Evolutionary conservation across 2,888 invertebrate genomes (phyloP), one percentile per base, ranked within the genome.

Genomic region (Mallateleia sp.): DNA sequence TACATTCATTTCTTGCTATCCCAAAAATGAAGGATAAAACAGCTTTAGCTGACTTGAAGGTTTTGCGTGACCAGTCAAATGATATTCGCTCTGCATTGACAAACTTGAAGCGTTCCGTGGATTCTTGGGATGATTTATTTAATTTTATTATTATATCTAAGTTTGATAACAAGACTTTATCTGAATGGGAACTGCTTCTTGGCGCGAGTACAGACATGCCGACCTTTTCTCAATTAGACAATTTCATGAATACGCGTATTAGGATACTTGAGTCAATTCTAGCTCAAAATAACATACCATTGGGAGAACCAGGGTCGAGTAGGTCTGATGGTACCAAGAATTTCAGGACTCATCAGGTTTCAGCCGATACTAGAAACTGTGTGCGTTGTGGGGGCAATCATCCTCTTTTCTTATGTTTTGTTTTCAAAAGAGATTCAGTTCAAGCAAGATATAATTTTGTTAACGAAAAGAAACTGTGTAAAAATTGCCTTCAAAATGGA

Each of bases 211-310:
- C 7, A 18, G 54, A 75, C 9, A 54, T 42, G 38, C 64, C 75
- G 4, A 64, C 75, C 7, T 75, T 64, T 20, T 4, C 18, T 9
- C 20, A 62, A 54, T 25, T 75, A n/a, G 24, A 52, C 18, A 50
- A 52, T 14, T 75, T 75, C 64, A 25, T 64, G 5, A 24, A 64
- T 6, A 28, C 38, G 3, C 64, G 75, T 8, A 54, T 64, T 34
- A 22, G 64, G 1, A 38, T 64, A 6, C 28, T 75, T 3, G 62
- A 54, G 42, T 25, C 42, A 3, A 14, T 71, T 22, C 24, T n/a
- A 4, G 22, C 9, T 18, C 42, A 47, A 11, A 9, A 50, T 7
- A 47, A 32, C 32, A 8, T 11, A 5, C 4, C 14, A 15, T 20
- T 1, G 11, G 11, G 38, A 6, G 42, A 38, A 42, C 15, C 45